Evolutionary conservation across 92 coral and sea anemone species (phyloP).

Genomic region (Phenganax marumi): DNA sequence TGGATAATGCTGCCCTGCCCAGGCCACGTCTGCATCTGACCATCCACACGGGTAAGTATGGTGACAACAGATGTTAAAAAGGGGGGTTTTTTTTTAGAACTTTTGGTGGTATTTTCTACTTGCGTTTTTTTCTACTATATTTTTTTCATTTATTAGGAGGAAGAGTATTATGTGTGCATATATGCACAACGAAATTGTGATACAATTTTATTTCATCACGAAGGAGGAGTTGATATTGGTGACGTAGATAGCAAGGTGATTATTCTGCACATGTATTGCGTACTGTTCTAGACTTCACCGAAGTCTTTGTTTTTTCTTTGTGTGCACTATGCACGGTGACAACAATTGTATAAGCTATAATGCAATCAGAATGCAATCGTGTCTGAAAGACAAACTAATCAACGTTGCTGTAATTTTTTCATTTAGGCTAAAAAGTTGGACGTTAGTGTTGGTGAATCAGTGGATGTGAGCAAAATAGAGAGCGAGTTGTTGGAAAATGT

Average conservation of each 20-base stretch:
- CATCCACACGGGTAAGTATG: too few species aligned
- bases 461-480: constrained; percentile 64
- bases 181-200: constrained; percentile 94
- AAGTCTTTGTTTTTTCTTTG: not conserved
- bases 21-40: too few species aligned
- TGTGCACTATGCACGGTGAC: not conserved
- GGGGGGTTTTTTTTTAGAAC: not conserved
- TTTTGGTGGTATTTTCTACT: not conserved
- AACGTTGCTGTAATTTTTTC: not conserved
- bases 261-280: not conserved
- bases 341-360: not conserved
- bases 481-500: constrained; percentile 71
- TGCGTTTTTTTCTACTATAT: not conserved
- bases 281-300: not conserved
- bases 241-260: constrained; percentile 91
- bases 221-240: constrained; percentile 97
- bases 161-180: constrained; percentile 88
- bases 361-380: not conserved
- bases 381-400: not conserved
- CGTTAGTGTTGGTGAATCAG: constrained; percentile 67
- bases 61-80: too few species aligned
- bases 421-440: constrained; percentile 79
- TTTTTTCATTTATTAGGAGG: constrained; percentile 52
- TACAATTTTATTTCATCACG: constrained; percentile 86
- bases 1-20: too few species aligned